These are phyloP conservation scores for Dipodomys ordii DNA, from an alignment of 2,113 vertebrate genomes.

Conservation along the genomic window DNA sequence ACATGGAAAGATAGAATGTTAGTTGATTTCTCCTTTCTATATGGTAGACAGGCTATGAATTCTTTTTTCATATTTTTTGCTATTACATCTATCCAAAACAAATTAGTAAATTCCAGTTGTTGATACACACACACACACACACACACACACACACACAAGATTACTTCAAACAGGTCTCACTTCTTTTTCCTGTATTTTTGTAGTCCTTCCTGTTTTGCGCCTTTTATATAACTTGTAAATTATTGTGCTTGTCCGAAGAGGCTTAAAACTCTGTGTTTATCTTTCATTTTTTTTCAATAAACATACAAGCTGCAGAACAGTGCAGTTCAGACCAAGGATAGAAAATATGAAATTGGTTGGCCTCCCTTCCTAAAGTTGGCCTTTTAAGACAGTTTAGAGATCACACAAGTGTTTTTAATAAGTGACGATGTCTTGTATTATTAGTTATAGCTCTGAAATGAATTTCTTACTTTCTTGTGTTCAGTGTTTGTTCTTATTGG, in stretches of 20 bases:
- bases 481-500: conserved; percentile 1
- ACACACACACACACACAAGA: too few species aligned
- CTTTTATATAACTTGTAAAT: not conserved
- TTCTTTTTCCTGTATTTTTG: conserved; percentile 13
- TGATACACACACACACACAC: too few species aligned
- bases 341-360: conserved; percentile 54
- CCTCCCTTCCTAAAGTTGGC: conserved; percentile 64
- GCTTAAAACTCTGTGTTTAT: conserved; percentile 56
- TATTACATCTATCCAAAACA: too few species aligned
- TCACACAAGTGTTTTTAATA: conserved; percentile 59
- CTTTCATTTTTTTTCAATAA: not conserved
- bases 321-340: not conserved
- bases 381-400: conserved; percentile 12
- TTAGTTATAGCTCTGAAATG: conserved; percentile 50
- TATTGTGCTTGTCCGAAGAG: not conserved
- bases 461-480: conserved; percentile 57
- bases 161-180: not conserved
- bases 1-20: too few species aligned
- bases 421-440: conserved; percentile 22
- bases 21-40: too few species aligned
- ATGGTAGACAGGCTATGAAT: too few species aligned
- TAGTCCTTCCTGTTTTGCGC: not conserved
- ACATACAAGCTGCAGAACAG: conserved; percentile 12
- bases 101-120: too few species aligned
- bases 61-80: too few species aligned